Base-by-base conservation (phyloP, 2,797 vertebrate species). In the Sebastolobus alascanus region DNA sequence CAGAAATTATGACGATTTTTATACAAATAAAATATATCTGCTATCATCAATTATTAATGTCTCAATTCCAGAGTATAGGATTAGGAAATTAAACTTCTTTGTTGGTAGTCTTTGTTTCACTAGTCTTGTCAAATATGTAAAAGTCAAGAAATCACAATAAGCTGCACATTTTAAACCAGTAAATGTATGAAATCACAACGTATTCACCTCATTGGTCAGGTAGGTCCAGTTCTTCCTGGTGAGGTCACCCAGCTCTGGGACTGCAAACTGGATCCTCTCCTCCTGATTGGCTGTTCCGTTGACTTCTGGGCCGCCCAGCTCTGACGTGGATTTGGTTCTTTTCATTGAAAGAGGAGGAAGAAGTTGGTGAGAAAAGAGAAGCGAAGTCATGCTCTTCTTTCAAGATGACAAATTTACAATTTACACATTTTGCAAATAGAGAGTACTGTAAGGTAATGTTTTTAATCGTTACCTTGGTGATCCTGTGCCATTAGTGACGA, bases 151-250 rank as follows among this genome's bases (percentile, higher is more conserved):
- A 67, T 52, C 5, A 20, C 6, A 67, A 29, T 25, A n/a, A 29
- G 22, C 4, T 59, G 4, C 4, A 60, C 11, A 64, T 31, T 75
- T 20, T 27, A 29, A 68, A 61, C 1, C 14, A 67, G 20, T 22
- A n/a, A 25, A 27, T 59, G 11, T 55, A 20, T 38, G 20, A 25
- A 61, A 38, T 27, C 11, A 7, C 5, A 27, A 60, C 2, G 14
- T n/a, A 90, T 74, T 92, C 88, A 96, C 97, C 83, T 97, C 97
- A 60, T 96, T 95, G 67, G 92, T 92, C 55, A 97, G 93, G 90
- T 95, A 97, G 84, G 97, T 96, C 96, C 97, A 98, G 65, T 96
- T 96, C 65, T 97, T 96, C 80, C 96, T 93, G 90, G 87, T 95
- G 68, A 96, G 8, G 61, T 96, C 80, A 6, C 93, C 6, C 0